These are phyloP conservation scores for Ceyx erithaca DNA, from an alignment of 2,797 vertebrate genomes.

Conservation along the genomic window DNA sequence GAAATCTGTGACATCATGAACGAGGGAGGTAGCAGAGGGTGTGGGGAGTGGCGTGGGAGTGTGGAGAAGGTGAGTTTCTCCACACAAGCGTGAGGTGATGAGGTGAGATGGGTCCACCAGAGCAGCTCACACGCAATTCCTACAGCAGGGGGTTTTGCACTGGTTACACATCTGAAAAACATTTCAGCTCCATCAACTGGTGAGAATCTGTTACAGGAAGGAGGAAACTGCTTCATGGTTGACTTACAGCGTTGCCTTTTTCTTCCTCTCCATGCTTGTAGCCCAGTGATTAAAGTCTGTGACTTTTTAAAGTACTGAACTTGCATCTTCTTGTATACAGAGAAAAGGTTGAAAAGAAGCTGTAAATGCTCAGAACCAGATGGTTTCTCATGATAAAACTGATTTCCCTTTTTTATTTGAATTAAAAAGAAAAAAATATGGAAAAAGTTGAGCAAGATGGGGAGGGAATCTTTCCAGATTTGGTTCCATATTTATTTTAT, in stretches of 20 bases:
- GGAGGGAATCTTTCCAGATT: not conserved
- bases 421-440: not conserved
- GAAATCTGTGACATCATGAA: rapidly evolving
- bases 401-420: not conserved
- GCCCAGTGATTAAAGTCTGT: not conserved
- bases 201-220: not conserved
- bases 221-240: not conserved
- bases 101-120: not conserved
- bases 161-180: not conserved
- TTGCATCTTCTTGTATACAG: not conserved
- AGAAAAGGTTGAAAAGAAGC: not conserved
- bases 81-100: not conserved
- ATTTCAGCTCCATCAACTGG: not conserved
- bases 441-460: rapidly evolving
- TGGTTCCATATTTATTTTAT: not conserved
- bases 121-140: not conserved
- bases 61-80: not conserved
- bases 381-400: not conserved
- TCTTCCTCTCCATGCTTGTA: rapidly evolving
- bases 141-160: rapidly evolving
- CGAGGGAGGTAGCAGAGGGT: not conserved
- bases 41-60: not conserved
- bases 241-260: not conserved
- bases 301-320: not conserved
- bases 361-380: not conserved